Evolutionary conservation across 2,888 invertebrate genomes (phyloP).

Genomic region (Poecilobothrus nobilitatus): DNA sequence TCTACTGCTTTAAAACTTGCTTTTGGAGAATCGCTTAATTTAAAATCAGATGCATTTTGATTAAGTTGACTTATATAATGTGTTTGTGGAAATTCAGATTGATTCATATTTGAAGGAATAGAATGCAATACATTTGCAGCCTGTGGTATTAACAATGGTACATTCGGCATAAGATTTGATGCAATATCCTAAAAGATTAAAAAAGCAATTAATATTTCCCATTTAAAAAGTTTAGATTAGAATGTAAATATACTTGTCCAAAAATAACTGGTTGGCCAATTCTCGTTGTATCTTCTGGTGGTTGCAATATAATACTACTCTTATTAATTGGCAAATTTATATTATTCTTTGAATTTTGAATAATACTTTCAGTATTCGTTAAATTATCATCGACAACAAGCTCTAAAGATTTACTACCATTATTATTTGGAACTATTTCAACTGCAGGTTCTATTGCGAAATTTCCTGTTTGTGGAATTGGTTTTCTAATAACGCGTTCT

Average conservation of each 20-base stretch:
- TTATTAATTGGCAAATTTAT: constrained; percentile 18
- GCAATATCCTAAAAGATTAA: constrained; percentile 24
- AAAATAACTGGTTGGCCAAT: constrained; percentile 31
- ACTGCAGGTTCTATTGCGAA: background rate
- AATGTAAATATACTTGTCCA: constrained; percentile 32
- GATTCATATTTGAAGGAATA: too few relatives aligned
- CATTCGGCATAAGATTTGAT: constrained; percentile 19
- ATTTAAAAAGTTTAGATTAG: constrained; percentile 11
- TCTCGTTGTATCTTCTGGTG: constrained; percentile 37
- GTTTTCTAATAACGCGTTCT: background rate
- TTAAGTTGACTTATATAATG: background rate
- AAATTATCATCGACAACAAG: background rate
- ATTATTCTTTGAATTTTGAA: background rate
- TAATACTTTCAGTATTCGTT: background rate
- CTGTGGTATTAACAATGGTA: constrained; percentile 34
- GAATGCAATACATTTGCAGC: constrained; percentile 20
- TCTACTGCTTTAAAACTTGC: background rate
- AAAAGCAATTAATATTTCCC: background rate
- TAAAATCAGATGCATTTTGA: constrained; percentile 10
- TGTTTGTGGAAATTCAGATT: too few relatives aligned
- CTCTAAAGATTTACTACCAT: background rate
- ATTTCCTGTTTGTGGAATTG: background rate
- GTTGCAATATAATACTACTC: constrained; percentile 49
- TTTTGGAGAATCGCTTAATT: background rate
- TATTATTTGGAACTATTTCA: background rate